Conservation (phyloP, 2,113 vertebrate species). For the Nannobrachium achirus region DNA sequence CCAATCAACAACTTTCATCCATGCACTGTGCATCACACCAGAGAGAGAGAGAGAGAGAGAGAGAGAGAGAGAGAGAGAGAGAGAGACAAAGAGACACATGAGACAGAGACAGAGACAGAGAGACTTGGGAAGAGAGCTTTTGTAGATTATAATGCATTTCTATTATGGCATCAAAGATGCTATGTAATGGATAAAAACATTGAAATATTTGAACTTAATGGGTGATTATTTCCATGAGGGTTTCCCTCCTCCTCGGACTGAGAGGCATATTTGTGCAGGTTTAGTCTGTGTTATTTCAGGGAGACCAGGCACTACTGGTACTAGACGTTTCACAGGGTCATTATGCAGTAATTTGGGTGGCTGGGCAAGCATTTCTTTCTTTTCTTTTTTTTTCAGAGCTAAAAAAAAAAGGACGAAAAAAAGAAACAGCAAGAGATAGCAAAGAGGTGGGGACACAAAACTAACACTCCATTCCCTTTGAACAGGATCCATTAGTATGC, state of each 20-base stretch:
- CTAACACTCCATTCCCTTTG: constrained; percentile 41
- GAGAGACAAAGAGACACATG: not conserved
- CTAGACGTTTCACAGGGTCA: constrained; percentile 61
- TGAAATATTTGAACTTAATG: constrained; percentile 60
- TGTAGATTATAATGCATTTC: too few relatives aligned
- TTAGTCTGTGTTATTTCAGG: constrained; percentile 72
- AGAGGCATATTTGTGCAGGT: constrained; percentile 61
- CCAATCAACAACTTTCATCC: constrained; percentile 54
- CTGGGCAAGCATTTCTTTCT: constrained; percentile 19
- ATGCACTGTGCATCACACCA: not conserved
- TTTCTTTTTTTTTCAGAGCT: constrained; percentile 48
- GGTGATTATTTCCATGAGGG: constrained; percentile 63
- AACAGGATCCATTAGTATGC: constrained; percentile 43
- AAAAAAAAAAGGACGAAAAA: constrained; percentile 29
- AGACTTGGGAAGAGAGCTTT: too few relatives aligned
- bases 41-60: constrained; percentile 3
- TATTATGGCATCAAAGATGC: constrained; percentile 38
- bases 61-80: not conserved
- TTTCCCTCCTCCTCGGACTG: constrained; percentile 40
- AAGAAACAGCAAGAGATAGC: constrained; percentile 51
- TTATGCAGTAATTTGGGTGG: constrained; percentile 62
- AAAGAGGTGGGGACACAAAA: constrained; percentile 55
- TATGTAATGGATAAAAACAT: constrained; percentile 48
- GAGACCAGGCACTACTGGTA: constrained; percentile 46
- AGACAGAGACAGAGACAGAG: not conserved